Percentiles rank a stretch among this genome's conserved stretches.
These are phyloP conservation scores for Ericerus pela DNA, from an alignment of 1,140 invertebrate genomes.

Conservation along the genomic window DNA sequence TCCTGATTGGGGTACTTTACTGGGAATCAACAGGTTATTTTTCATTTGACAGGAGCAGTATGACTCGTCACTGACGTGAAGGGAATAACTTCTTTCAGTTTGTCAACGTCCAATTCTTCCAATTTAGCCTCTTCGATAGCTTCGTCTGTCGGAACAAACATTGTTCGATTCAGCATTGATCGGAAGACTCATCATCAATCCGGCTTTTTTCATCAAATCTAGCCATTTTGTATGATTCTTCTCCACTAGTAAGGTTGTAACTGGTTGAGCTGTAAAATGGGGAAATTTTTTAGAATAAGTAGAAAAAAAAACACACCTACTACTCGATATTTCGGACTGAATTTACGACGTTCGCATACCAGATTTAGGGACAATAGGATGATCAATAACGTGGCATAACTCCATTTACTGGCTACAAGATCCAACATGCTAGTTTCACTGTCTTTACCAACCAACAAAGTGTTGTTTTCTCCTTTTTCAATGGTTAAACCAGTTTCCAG, in stretches of 20 bases:
- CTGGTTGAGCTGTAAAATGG: conserved; percentile 26
- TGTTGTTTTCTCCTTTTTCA: conserved; percentile 31
- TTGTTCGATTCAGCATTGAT: conserved; percentile 34
- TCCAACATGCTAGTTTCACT: conserved; percentile 34
- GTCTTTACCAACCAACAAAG: conserved; percentile 32
- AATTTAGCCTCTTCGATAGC: conserved; percentile 29
- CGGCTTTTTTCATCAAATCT: conserved; percentile 30
- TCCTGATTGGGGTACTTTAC: conserved; percentile 22
- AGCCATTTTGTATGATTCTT: conserved; percentile 33
- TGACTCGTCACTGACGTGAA: conserved; percentile 31
- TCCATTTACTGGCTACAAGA: conserved; percentile 40
- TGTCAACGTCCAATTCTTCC: conserved; percentile 25
- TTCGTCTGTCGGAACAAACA: conserved; percentile 38
- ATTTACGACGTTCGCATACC: no score
- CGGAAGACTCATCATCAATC: conserved; percentile 29
- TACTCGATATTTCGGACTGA: no score
- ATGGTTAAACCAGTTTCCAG: conserved; percentile 31
- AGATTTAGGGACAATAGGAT: conserved; percentile 36
- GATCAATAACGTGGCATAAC: conserved; percentile 39
- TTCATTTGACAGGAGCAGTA: conserved; percentile 26
- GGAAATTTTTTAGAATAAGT: no score
- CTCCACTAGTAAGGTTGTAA: conserved; percentile 28
- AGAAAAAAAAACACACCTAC: no score
- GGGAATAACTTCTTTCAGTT: conserved; percentile 31
- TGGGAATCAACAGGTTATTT: conserved; percentile 27